These are phyloP conservation scores for mouse (Mus musculus) DNA, from an alignment of 2,113 vertebrate species.

Conservation along the genomic window GRCm39 chrX:137209501-137210000, in stretches of 20 bases:
- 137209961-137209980: conserved; percentile 33
- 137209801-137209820: conserved; percentile 25
- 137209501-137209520: conserved; percentile 60
- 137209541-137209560: conserved; percentile 20
- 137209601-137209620: conserved; percentile 72
- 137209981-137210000: conserved; percentile 61
- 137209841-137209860: not conserved
- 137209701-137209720: conserved; percentile 71
- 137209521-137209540: conserved; percentile 59
- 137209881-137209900: too few relatives aligned
- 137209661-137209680: conserved; percentile 69
- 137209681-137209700: conserved; percentile 55
- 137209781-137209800: conserved; percentile 6
- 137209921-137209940: not conserved
- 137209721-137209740: conserved; percentile 60
- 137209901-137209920: too few relatives aligned
- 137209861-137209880: conserved; percentile 60
- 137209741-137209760: not conserved
- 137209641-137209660: conserved; percentile 60
- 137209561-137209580: conserved; percentile 61
- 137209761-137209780: not conserved
- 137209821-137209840: not conserved
- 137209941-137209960: not conserved
- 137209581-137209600: conserved; percentile 41
- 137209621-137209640: conserved; percentile 54